Evolutionary conservation across 2,113 vertebrate species (phyloP).

Genomic region (Agapornis roseicollis): DNA sequence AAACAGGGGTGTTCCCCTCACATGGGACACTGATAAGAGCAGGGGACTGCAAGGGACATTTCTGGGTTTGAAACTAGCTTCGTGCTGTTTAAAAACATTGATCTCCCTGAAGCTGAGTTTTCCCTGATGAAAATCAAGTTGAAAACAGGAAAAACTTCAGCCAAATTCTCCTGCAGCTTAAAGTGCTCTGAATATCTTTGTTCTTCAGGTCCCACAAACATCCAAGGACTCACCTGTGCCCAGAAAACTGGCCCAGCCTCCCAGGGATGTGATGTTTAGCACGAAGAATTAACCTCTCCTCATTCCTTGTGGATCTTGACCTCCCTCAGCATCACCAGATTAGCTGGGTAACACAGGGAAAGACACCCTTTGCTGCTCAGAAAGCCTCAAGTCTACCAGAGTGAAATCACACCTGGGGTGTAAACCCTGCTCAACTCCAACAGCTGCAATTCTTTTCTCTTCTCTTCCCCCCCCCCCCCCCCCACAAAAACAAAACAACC

Average conservation of each 20-base stretch:
- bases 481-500: too few relatives aligned
- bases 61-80: not conserved
- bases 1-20: not conserved
- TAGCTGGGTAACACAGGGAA: not conserved
- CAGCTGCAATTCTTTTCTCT: accelerated
- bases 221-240: accelerated
- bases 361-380: not conserved
- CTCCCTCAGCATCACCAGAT: not conserved
- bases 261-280: not conserved
- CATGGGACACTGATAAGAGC: not conserved
- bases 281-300: not conserved
- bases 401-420: not conserved
- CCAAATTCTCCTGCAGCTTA: not conserved
- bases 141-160: not conserved
- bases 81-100: not conserved
- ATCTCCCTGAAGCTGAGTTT: not conserved
- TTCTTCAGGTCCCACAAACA: not conserved
- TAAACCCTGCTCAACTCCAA: not conserved
- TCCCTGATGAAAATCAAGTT: not conserved
- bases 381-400: not conserved
- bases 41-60: not conserved
- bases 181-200: not conserved
- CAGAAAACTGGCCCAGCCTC: not conserved
- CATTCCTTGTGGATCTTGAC: accelerated
- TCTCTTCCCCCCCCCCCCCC: accelerated